Evolutionary conservation across 2,888 invertebrate species (phyloP).

Genomic region (Chloromyia formosa): DNA sequence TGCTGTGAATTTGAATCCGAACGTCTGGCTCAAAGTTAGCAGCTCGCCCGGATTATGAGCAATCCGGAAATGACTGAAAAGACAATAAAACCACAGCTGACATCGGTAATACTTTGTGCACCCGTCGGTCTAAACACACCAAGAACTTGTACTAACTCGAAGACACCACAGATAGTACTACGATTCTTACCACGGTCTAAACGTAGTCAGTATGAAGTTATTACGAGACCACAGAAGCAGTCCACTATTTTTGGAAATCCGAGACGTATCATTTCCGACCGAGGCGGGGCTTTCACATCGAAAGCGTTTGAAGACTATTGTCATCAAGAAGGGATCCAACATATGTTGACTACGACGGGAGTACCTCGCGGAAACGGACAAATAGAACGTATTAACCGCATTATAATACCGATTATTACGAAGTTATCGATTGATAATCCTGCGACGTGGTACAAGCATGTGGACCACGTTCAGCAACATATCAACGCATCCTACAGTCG

Average conservation of each 20-base stretch:
- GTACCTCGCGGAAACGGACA: too few species aligned
- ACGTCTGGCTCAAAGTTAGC: too few species aligned
- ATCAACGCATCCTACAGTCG: neutral
- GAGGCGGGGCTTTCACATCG: neutral
- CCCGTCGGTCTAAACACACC: too few species aligned
- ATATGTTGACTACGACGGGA: neutral
- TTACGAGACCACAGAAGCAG: neutral
- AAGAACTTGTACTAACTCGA: too few species aligned
- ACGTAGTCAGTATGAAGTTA: too few species aligned
- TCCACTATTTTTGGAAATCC: slow-evolving; percentile 26
- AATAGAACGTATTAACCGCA: neutral
- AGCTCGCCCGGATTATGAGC: too few species aligned
- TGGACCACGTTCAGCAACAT: neutral
- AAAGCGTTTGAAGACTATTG: neutral
- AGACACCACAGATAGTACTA: too few species aligned
- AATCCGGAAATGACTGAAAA: too few species aligned
- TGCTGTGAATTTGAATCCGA: too few species aligned
- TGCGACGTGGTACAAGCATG: neutral
- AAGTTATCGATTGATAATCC: neutral
- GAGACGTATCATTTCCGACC: slow-evolving; percentile 2
- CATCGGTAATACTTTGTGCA: too few species aligned
- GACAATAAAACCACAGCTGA: too few species aligned
- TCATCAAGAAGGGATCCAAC: neutral
- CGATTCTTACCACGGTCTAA: too few species aligned
- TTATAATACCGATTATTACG: neutral